Evolutionary conservation across 2,797 vertebrate species (phyloP).

Genomic region (Selene dorsalis): DNA sequence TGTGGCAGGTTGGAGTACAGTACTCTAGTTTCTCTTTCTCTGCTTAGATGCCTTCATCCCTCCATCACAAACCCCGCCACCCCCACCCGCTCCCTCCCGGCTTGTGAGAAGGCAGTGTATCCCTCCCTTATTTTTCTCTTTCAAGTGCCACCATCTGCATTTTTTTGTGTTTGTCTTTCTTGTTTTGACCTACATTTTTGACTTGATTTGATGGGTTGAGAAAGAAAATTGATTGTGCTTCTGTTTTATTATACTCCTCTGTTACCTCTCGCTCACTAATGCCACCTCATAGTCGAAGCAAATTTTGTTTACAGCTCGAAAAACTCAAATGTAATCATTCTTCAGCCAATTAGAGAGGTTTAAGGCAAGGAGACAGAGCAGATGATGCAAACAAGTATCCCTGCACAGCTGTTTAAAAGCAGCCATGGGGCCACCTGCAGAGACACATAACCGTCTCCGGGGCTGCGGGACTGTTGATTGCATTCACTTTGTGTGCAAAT

Average conservation of each 20-base stretch:
- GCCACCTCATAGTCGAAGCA: slow-evolving; percentile 49
- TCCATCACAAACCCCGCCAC: slow-evolving; percentile 58
- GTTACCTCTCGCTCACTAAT: slow-evolving; percentile 70
- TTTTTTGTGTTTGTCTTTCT: slow-evolving; percentile 52
- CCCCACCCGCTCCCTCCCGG: slow-evolving; percentile 43
- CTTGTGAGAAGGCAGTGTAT: slow-evolving; percentile 85
- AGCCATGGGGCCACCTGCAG: slow-evolving; percentile 73
- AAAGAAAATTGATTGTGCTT: slow-evolving; percentile 35
- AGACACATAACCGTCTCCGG: slow-evolving; percentile 56
- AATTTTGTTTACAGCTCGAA: slow-evolving; percentile 54
- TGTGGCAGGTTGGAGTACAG: slow-evolving; percentile 84
- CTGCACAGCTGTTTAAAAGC: slow-evolving; percentile 74
- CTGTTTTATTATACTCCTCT: slow-evolving; percentile 56
- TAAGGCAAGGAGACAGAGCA: slow-evolving; percentile 45
- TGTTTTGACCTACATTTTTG: slow-evolving; percentile 46
- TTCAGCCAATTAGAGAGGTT: slow-evolving; percentile 66
- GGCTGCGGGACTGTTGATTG: slow-evolving; percentile 63
- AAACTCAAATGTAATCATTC: slow-evolving; percentile 62
- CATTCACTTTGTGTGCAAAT: slow-evolving; percentile 67
- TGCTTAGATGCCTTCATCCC: slow-evolving; percentile 68
- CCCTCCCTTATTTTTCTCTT: slow-evolving; percentile 56
- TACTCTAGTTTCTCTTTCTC: slow-evolving; percentile 73
- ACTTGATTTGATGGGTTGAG: slow-evolving; percentile 50
- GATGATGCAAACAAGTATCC: slow-evolving; percentile 55
- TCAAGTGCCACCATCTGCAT: slow-evolving; percentile 73